Conservation (phyloP, 2,797 vertebrate genomes). For the Aulostomus chinensis region DNA sequence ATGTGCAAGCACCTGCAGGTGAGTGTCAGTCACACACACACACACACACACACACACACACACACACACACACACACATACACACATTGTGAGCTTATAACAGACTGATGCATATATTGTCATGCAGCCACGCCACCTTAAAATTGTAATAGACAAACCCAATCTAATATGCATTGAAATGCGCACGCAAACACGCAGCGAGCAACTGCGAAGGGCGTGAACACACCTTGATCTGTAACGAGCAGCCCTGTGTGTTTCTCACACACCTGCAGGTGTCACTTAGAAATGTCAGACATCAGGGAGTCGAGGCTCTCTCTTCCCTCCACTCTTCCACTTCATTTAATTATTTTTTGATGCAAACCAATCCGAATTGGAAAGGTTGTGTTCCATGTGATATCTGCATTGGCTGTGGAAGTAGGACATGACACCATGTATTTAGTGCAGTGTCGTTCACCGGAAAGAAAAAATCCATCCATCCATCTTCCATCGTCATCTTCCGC, state of each 20-base stretch:
- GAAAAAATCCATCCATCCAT: too few relatives aligned
- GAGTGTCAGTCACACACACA: background rate
- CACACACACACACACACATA: constrained; percentile 2
- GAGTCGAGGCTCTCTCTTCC: background rate
- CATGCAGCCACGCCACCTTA: background rate
- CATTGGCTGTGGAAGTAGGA: too few relatives aligned
- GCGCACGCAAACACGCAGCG: background rate
- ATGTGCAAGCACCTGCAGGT: constrained; percentile 27
- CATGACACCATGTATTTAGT: too few relatives aligned
- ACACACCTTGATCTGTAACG: constrained; percentile 34
- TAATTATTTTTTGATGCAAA: background rate
- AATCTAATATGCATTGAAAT: background rate
- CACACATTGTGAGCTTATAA: background rate
- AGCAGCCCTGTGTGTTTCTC: constrained; percentile 15
- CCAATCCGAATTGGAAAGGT: too few relatives aligned
- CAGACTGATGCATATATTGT: background rate
- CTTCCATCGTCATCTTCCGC: too few relatives aligned
- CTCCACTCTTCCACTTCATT: background rate
- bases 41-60: background rate
- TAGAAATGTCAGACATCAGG: background rate
- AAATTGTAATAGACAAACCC: constrained; percentile 6
- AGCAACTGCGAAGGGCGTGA: constrained; percentile 18
- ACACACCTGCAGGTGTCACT: constrained; percentile 17
- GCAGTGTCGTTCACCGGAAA: too few relatives aligned
- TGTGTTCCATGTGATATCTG: too few relatives aligned